Percentiles rank a stretch among this genome's conserved stretches.
These are phyloP conservation scores for Sycophaga agraensis DNA, from an alignment of 1,140 invertebrate genomes.

Conservation along the genomic window DNA sequence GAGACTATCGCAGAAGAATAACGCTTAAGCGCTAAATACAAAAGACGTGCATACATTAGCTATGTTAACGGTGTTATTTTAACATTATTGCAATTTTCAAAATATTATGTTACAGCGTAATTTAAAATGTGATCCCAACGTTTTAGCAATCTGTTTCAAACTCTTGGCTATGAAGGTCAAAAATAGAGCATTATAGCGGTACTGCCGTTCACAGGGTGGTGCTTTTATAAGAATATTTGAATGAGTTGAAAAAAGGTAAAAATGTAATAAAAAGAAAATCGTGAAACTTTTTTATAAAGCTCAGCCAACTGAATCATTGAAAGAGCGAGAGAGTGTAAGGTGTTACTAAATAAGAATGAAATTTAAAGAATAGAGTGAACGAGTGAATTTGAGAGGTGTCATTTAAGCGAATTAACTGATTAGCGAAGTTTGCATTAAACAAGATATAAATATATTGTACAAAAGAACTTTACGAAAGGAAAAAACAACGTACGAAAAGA, in stretches of 20 bases:
- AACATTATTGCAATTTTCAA: no score
- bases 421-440: not conserved
- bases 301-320: constrained; percentile 22
- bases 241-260: constrained; percentile 1
- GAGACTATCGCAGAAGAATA: no score
- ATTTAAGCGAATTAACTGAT: not conserved
- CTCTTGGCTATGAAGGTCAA: no score
- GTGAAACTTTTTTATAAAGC: constrained; percentile 36
- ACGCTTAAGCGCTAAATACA: no score
- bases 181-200: constrained; percentile 27
- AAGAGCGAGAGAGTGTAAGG: constrained; percentile 8
- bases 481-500: not conserved
- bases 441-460: constrained; percentile 22
- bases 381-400: not conserved
- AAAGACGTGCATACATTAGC: no score
- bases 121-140: no score
- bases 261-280: constrained; percentile 24
- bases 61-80: no score
- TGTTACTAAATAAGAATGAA: not conserved
- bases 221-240: constrained; percentile 30
- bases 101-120: no score
- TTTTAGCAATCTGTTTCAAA: no score
- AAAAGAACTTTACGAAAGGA: constrained; percentile 8
- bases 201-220: constrained; percentile 34
- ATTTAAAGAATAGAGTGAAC: not conserved